These are phyloP conservation scores for Thysanoteuthis rhombus DNA, from an alignment of 2,888 invertebrate species.

Conservation along the genomic window DNA sequence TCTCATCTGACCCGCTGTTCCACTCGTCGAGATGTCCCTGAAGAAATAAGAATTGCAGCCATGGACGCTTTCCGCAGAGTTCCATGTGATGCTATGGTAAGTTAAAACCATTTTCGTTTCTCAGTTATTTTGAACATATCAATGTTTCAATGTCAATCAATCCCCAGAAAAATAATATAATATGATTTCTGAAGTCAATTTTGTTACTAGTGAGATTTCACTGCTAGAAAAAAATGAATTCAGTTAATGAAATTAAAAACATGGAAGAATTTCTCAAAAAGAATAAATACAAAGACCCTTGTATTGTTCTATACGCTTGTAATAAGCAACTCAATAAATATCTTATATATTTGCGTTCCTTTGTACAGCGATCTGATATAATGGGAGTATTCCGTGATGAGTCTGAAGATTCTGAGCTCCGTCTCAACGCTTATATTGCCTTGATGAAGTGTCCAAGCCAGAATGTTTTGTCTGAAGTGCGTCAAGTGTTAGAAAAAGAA, in stretches of 20 bases:
- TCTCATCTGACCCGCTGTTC: conserved; percentile 55
- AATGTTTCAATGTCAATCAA: no score
- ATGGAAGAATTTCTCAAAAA: no score
- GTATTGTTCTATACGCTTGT: no score
- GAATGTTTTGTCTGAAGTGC: conserved; percentile 78
- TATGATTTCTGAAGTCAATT: background rate
- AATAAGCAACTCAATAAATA: background rate
- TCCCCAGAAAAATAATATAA: background rate
- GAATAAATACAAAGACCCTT: no score
- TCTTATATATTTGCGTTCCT: background rate
- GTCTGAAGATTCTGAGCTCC: conserved; percentile 81
- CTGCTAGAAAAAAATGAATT: background rate
- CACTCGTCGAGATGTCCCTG: conserved; percentile 73
- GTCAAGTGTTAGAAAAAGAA: conserved; percentile 64
- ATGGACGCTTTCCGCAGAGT: conserved; percentile 82
- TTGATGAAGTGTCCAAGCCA: conserved; percentile 89
- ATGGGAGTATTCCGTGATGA: conserved; percentile 78
- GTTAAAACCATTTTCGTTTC: background rate
- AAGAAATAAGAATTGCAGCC: conserved; percentile 81
- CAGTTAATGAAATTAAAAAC: background rate
- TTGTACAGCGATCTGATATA: conserved; percentile 52
- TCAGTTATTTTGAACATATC: background rate
- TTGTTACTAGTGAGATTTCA: no score
- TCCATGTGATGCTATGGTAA: conserved; percentile 69
- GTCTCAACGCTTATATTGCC: conserved; percentile 87